Evolutionary conservation across 2,888 invertebrate genomes (phyloP), one percentile per base, ranked within the genome.

Genomic region (Hetaerina titia): DNA sequence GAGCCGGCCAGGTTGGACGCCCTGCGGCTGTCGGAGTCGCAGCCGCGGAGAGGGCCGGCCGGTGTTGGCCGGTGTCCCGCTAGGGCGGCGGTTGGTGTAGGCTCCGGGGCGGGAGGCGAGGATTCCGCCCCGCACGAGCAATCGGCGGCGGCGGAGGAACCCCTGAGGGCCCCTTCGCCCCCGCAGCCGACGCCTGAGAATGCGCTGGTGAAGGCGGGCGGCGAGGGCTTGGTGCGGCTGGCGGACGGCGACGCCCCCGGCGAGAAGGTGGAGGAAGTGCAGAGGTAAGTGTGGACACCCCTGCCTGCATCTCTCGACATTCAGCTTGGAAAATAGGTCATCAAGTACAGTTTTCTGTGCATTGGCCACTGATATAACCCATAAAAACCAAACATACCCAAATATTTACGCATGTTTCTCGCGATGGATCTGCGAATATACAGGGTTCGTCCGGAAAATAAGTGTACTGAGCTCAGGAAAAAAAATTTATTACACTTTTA

Each of bases 51-150:
- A 97, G 96, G 97, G 97, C 96, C 96, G 96, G 95, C 96, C 97
- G 94, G 97, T 97, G 97, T 97, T 98, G 89, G 97, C 1, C 69
- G 58, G 87, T 97, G 95, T 97, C 97, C 96, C 96, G 97, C 95
- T 97, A 97, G 95, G 98, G 90, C 97, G 97, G 96, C 98, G 98
- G 96, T 96, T 97, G 95, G 97, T 97, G 96, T 97, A 97, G 96
- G 97, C 98, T 96, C n/a, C 57, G 74, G 31, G 45, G 63, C 74
- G 56, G 69, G 95, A 95, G 95, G 45, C 81, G 81, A 81, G 31
- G 81, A 81, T 25, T 81, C 31, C 1, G 31, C 25, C 81, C 81
- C 81, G 11, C 25, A 13, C 13, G 81, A 81, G 31, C 81, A 81
- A 25, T 31, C 81, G 81, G n/a, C 81, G 81, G 74, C 15, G 25